Percentiles rank a stretch among this genome's conserved stretches.
Conservation (phyloP, 2,888 invertebrate genomes). For the Drosophila stalkeri region DNA sequence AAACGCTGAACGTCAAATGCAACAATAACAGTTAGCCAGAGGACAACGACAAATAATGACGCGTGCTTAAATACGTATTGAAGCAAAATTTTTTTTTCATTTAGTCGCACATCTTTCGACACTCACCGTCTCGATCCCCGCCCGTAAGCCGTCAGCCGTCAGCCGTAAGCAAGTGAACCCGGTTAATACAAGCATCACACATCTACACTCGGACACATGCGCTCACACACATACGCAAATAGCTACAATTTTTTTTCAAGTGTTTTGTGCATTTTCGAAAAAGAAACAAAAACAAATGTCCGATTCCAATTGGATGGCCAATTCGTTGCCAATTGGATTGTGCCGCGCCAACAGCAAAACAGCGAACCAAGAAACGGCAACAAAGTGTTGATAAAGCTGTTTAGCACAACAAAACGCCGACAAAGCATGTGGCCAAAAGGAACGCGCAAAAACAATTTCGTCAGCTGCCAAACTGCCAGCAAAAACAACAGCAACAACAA, state of each 20-base stretch:
- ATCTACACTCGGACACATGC: slow-evolving; percentile 1
- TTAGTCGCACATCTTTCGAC: slow-evolving; percentile 36
- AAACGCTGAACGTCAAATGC: slow-evolving; percentile 29
- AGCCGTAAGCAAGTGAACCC: slow-evolving; percentile 9
- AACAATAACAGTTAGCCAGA: slow-evolving; percentile 58
- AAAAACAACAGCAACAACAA: slow-evolving; percentile 32
- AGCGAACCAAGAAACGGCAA: slow-evolving; percentile 25
- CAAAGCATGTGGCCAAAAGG: slow-evolving; percentile 26
- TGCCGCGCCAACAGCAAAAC: slow-evolving; percentile 35
- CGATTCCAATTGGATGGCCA: slow-evolving; percentile 45
- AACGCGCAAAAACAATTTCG: slow-evolving; percentile 49
- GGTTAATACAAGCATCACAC: slow-evolving; percentile 6
- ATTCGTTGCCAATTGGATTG: slow-evolving; percentile 51
- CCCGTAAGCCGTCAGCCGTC: background rate
- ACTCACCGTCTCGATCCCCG: slow-evolving; percentile 25
- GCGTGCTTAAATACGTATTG: slow-evolving; percentile 32
- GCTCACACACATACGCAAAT: slow-evolving; percentile 3
- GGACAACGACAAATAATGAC: slow-evolving; percentile 57
- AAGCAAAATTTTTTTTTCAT: slow-evolving; percentile 11
- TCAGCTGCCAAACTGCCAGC: slow-evolving; percentile 41
- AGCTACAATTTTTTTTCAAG: slow-evolving; percentile 48
- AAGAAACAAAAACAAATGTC: slow-evolving; percentile 23
- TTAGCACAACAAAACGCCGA: slow-evolving; percentile 41
- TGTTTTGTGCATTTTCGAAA: slow-evolving; percentile 41
- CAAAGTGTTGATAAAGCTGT: slow-evolving; percentile 42